These are phyloP conservation scores for Nomada fabriciana DNA, from an alignment of 2,888 invertebrate genomes.

Conservation along the genomic window DNA sequence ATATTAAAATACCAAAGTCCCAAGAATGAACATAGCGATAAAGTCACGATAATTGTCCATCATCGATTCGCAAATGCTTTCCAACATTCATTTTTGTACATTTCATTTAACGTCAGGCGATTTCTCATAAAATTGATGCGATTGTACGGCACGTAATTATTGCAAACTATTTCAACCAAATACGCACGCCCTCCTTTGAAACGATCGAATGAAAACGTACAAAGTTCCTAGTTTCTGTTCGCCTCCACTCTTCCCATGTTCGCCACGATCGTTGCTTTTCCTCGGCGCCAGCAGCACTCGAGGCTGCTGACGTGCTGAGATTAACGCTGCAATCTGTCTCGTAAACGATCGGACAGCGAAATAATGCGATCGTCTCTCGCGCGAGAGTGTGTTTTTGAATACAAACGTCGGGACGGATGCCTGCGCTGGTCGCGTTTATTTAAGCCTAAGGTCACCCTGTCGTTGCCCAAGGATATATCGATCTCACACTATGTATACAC, in stretches of 20 bases:
- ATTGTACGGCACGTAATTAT: no score
- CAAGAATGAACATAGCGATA: no score
- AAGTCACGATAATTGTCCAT: no score
- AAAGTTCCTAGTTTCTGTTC: neutral
- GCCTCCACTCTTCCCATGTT: neutral
- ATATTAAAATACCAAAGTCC: no score
- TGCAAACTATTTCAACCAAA: no score
- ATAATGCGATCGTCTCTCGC: slow-evolving; percentile 27
- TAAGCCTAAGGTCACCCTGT: slow-evolving; percentile 67
- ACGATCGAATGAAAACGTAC: slow-evolving; percentile 4
- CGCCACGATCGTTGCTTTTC: slow-evolving; percentile 11
- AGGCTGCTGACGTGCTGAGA: slow-evolving; percentile 30
- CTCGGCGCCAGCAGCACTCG: slow-evolving; percentile 24
- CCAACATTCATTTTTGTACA: no score
- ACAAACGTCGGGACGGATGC: slow-evolving; percentile 36
- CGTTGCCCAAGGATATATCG: slow-evolving; percentile 60
- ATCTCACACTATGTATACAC: slow-evolving; percentile 25
- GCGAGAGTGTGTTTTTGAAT: slow-evolving; percentile 35
- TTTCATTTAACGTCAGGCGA: no score
- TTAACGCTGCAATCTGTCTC: slow-evolving; percentile 43
- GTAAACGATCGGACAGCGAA: slow-evolving; percentile 36
- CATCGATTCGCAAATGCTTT: no score
- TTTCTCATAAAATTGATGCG: no score
- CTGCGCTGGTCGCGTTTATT: slow-evolving; percentile 58
- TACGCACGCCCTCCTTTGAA: no score